phyloP scores from a whole-genome alignment of 2,797 vertebrate species.

The Oreonectes daqikongensis region DNA sequence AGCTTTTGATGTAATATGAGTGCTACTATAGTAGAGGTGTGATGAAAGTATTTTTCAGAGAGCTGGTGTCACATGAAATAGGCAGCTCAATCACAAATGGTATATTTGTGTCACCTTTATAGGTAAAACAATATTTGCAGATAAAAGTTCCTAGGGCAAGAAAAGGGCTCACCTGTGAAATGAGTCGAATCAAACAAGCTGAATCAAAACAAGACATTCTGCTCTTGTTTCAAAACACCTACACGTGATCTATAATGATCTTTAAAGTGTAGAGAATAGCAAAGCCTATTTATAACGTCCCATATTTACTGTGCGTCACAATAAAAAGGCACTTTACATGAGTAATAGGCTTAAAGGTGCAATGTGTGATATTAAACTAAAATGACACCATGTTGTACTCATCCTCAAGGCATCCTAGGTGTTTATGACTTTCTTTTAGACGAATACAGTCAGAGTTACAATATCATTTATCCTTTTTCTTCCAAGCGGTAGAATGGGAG shows the following conservation, averaged over 20 bases:
- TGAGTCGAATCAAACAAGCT: not conserved
- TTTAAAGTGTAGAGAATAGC: not conserved
- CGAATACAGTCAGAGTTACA: too few relatives aligned
- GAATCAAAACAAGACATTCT: not conserved
- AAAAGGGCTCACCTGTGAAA: slow-evolving; percentile 5
- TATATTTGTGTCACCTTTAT: slow-evolving; percentile 9
- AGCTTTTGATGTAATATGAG: slow-evolving; percentile 19
- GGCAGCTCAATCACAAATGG: not conserved
- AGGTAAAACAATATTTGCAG: not conserved
- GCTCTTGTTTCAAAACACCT: not conserved
- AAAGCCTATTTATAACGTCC: not conserved
- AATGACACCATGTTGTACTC: too few relatives aligned
- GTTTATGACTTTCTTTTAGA: too few relatives aligned
- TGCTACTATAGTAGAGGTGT: slow-evolving; percentile 9
- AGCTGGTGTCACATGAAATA: not conserved
- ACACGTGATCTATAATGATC: not conserved
- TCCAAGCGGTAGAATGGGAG: too few relatives aligned
- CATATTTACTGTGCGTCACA: not conserved
- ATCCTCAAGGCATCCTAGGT: too few relatives aligned
- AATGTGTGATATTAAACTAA: too few relatives aligned
- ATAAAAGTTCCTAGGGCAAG: slow-evolving; percentile 15
- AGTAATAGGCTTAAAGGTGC: not conserved
- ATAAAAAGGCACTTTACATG: not conserved
- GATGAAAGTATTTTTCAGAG: not conserved
- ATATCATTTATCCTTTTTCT: too few relatives aligned